Percentiles rank a stretch among this genome's conserved stretches.
Evolutionary conservation across 2,888 invertebrate genomes (phyloP).

Genomic region (Drosophila setosimentum): DNA sequence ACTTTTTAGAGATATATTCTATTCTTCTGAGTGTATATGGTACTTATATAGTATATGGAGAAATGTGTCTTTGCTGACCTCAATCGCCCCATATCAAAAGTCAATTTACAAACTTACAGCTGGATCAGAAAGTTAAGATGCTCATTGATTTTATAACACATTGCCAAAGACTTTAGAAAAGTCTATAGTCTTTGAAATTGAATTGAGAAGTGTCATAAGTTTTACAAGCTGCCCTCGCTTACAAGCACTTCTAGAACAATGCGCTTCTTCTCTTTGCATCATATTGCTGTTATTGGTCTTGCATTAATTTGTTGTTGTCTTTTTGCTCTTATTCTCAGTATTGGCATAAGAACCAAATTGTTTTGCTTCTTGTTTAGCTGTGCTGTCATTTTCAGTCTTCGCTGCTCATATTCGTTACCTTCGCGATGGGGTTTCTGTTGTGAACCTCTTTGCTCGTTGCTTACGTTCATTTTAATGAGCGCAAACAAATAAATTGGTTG

Average conservation of each 20-base stretch:
- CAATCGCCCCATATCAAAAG: conserved; percentile 14
- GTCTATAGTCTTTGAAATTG: background rate
- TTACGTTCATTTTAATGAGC: conserved; percentile 57
- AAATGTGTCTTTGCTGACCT: conserved; percentile 27
- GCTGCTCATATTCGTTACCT: conserved; percentile 27
- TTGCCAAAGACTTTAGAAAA: background rate
- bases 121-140: conserved; percentile 21
- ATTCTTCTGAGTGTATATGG: background rate
- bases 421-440: conserved; percentile 44
- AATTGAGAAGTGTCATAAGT: background rate
- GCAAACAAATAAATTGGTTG: conserved; percentile 40
- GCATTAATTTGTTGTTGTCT: background rate
- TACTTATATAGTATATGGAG: background rate
- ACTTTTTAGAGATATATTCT: background rate
- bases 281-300: conserved; percentile 3
- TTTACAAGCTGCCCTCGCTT: conserved; percentile 1
- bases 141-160: background rate
- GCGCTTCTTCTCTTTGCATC: background rate
- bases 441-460: conserved; percentile 15
- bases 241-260: background rate
- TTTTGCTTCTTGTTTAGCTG: conserved; percentile 34
- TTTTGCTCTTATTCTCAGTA: background rate
- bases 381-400: conserved; percentile 31
- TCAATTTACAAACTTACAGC: conserved; percentile 25
- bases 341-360: conserved; percentile 11